Evolutionary conservation across 2,888 invertebrate species (phyloP).

Genomic region (Polyommatus iphigenia): DNA sequence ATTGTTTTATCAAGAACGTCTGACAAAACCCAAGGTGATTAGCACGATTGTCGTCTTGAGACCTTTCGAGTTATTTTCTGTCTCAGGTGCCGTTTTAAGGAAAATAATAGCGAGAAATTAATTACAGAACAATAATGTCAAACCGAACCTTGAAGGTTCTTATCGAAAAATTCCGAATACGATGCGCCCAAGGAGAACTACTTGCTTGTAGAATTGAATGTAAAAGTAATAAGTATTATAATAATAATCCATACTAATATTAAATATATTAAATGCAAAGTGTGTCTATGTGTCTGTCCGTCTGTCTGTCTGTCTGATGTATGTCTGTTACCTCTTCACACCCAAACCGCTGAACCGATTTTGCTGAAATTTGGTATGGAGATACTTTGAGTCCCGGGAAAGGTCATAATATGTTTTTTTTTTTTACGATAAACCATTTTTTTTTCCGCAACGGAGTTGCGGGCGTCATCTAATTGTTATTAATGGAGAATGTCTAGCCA

Average conservation of each 20-base stretch:
- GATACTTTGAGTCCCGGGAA: too few species aligned
- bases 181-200: slow-evolving; percentile 6
- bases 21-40: slow-evolving; percentile 2
- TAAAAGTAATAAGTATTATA: not conserved
- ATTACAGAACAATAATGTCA: not conserved
- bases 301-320: too few species aligned
- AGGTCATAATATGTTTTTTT: too few species aligned
- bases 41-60: not conserved
- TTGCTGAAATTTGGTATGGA: too few species aligned
- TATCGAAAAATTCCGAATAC: slow-evolving; percentile 6
- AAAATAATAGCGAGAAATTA: slow-evolving; percentile 1
- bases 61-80: slow-evolving; percentile 8
- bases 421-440: too few species aligned
- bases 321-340: too few species aligned
- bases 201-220: not conserved
- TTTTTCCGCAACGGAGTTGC: too few species aligned
- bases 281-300: too few species aligned
- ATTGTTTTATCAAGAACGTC: slow-evolving; percentile 4
- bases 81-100: not conserved
- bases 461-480: not conserved
- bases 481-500: not conserved
- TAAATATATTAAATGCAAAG: too few species aligned
- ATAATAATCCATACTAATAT: not conserved
- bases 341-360: too few species aligned
- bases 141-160: slow-evolving; percentile 9